Evolutionary conservation across 2,888 invertebrate species (phyloP), one percentile per base, ranked within the genome.

Genomic region (Hemithea aestivaria): DNA sequence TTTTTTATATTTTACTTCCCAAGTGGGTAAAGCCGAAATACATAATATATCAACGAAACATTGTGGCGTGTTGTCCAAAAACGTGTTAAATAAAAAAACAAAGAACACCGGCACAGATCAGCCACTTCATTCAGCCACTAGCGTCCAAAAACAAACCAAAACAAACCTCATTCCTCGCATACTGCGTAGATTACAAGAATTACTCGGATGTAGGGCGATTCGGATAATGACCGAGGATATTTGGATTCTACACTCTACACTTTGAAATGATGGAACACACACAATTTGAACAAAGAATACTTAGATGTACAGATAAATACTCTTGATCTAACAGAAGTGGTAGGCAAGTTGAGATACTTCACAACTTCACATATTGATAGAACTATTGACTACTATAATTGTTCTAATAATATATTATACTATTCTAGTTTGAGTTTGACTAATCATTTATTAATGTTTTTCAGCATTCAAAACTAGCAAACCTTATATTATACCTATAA

Each of bases 211-310:
- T 56, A 32, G 55, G 37, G 60, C 62, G 66, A 69, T 74, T 64
- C 57, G 37, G 56, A 26, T 73, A 73, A 73, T 72, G 57, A 55
- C 56, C 51, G 46, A 51, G 54, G 56, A 65, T 60, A 56, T 60
- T 56, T 53, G 57, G 50, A 62, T 44, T 39, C 51, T 29, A 27
- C 33, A 27, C 54, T n/a, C 20, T 32, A 35, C 27, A 27, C 54
- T 51, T 58, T 45, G 56, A 55, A 53, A 56, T 58, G 45, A 54
- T 48, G 55, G 65, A 62, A 66, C 66, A 62, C 67, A 68, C 66
- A 64, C 53, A 47, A 48, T 20, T 48, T 8, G 20, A n/a, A 6
- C 47, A 56, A 9, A 56, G 55, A 59, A 25, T 45, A 31, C n/a
- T 2, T 12, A 11, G 27, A n/a, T 22, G 6, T 1, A 7, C 6